Conservation (phyloP, 2,113 vertebrate genomes). For the Ptyas mucosa region DNA sequence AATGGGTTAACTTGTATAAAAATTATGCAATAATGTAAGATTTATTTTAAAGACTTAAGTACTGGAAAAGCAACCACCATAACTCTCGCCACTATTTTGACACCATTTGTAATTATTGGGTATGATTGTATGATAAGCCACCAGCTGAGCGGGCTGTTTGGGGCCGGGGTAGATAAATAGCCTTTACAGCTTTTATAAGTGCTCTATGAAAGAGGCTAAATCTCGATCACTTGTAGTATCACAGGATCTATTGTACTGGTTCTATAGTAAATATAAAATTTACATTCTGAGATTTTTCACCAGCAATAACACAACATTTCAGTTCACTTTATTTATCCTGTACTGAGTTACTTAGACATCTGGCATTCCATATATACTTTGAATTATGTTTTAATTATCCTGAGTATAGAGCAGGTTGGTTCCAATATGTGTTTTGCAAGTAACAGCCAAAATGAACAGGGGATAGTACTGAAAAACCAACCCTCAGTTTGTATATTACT, state of each 20-base stretch:
- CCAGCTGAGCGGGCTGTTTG: background rate
- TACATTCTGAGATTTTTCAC: constrained; percentile 23
- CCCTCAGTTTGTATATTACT: constrained; percentile 48
- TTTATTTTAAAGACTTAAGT: background rate
- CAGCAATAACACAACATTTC: constrained; percentile 15
- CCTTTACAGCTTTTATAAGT: background rate
- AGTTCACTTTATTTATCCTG: constrained; percentile 10
- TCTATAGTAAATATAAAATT: constrained; percentile 24
- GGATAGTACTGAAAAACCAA: constrained; percentile 46
- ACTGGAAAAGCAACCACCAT: background rate
- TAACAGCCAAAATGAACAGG: constrained; percentile 64
- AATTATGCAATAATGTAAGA: constrained; percentile 1
- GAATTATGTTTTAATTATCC: constrained; percentile 45
- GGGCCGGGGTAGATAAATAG: background rate
- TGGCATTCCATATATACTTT: constrained; percentile 57
- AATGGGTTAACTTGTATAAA: constrained; percentile 22
- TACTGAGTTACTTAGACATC: constrained; percentile 48
- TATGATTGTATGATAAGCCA: constrained; percentile 10
- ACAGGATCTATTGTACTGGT: background rate
- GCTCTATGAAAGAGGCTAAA: background rate
- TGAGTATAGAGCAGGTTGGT: constrained; percentile 54
- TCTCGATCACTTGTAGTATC: background rate
- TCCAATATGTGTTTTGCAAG: constrained; percentile 58
- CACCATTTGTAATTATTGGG: background rate
- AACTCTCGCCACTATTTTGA: background rate